Conservation (phyloP, 2,888 invertebrate genomes). For the Abrostola tripartita region DNA sequence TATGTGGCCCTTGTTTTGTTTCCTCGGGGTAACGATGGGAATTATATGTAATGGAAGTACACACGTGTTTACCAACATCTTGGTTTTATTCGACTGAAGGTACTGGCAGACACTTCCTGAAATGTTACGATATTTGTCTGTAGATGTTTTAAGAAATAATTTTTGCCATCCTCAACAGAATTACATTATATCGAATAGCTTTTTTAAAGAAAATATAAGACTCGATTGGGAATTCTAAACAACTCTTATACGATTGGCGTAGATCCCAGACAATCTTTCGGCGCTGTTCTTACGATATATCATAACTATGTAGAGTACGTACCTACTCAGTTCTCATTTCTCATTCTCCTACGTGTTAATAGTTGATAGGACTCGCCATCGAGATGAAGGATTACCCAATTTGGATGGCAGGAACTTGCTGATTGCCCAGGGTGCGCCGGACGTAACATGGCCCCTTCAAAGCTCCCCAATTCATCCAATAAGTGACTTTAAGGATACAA, state of each 20-base stretch:
- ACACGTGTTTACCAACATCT: constrained; percentile 31
- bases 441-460: constrained; percentile 1
- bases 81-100: constrained; percentile 29
- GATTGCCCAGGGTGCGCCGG: neutral
- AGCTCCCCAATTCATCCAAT: neutral
- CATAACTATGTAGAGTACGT: too few relatives aligned
- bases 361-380: too few relatives aligned
- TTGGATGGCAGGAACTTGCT: neutral
- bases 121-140: neutral
- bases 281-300: too few relatives aligned
- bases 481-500: neutral
- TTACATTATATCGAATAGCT: too few relatives aligned
- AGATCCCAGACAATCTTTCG: too few relatives aligned
- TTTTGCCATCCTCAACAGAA: too few relatives aligned
- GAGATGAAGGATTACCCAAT: neutral
- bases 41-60: constrained; percentile 44
- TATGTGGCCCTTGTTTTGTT: constrained; percentile 51
- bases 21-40: constrained; percentile 48
- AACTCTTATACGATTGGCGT: too few relatives aligned
- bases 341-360: too few relatives aligned
- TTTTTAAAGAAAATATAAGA: too few relatives aligned
- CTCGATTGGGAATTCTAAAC: too few relatives aligned
- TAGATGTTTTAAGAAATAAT: too few relatives aligned
- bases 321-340: too few relatives aligned
- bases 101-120: neutral